Base-by-base conservation (phyloP, 2,888 invertebrate species). In the Eristalinus sepulchralis region DNA sequence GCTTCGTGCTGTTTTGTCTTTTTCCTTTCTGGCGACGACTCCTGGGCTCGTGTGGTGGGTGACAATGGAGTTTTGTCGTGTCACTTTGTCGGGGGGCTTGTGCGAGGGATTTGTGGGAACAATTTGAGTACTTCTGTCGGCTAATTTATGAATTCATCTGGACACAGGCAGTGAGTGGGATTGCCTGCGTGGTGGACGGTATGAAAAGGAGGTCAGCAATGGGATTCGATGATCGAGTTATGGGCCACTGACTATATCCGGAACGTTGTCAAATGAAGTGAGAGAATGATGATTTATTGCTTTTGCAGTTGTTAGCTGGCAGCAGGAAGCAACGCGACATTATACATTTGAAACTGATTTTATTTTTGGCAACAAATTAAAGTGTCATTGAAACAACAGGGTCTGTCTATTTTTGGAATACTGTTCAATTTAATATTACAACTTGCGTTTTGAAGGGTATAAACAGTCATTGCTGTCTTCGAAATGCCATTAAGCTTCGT, bases 171-270 rank as follows among this genome's bases (percentile, higher is more conserved):
- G n/a, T n/a, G 1, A 17, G 8, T 17, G 8, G 8, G 47, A 47
- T 47, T 47, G 39, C 13, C n/a, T 39, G 39, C 5, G 13, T n/a
- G n/a, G 39, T 11, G 60, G 36, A 57, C 24, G 47, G 31, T 33
- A 47, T 47, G n/a, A n/a, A 79, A 86, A 79, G 75, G 86, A 76
- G 86, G 86, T 86, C 83, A 86, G 47, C 47, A n/a, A 8, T 47
- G 47, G 47, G 47, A 39, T 6, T 31, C 31, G 31, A 34, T 9
- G 34, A 34, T 34, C 17, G 47, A 47, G 47, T 1, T 17, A 17
- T 47, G 47, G 47, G 8, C 6, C 17, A 17, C 47, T 47, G 5
- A n/a, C 47, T 47, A 6, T 47, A 8, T 17, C 6, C 47, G n/a
- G 17, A 47, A 17, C 17, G 8, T 17, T 1, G 47, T 5, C 17